A percentile compares a stretch with the other conserved stretches of the same genome.
Conservation (phyloP, 2,113 vertebrate genomes). For the Heterocephalus glaber region DNA sequence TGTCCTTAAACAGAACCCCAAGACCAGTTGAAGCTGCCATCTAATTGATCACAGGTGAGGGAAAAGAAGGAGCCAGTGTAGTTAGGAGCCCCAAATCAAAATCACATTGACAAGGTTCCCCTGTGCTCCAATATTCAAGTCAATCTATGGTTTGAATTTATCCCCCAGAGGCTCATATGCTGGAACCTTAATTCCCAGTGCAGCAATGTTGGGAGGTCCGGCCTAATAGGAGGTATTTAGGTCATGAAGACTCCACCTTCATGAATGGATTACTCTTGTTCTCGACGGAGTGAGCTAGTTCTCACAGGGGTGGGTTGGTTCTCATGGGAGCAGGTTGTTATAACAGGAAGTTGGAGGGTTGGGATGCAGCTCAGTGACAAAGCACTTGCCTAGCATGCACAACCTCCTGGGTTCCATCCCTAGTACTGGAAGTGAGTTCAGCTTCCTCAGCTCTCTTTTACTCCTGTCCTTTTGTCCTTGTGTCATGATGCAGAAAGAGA, state of each 20-base stretch:
- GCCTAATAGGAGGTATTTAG: background rate
- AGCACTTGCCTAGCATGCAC: background rate
- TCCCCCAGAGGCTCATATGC: background rate
- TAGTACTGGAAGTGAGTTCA: background rate
- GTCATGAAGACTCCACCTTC: background rate
- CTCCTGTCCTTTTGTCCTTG: background rate
- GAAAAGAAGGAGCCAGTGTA: background rate
- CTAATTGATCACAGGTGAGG: background rate
- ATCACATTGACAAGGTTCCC: background rate
- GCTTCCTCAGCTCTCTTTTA: background rate
- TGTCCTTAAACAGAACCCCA: conserved; percentile 27
- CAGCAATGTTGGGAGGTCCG: background rate
- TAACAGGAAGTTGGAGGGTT: background rate
- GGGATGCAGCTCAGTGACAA: background rate
- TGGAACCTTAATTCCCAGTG: background rate
- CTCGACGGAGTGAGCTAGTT: background rate
- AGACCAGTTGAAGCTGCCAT: background rate
- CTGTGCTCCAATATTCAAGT: background rate
- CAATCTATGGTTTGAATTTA: background rate
- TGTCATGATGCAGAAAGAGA: background rate
- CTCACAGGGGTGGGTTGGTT: background rate
- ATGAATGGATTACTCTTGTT: background rate
- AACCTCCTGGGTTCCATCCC: background rate
- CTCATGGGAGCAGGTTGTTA: background rate
- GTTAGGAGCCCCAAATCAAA: background rate